Evolutionary conservation across 2,888 invertebrate species (phyloP), one percentile per base, ranked within the genome.

Genomic region (Octodonta nipae): DNA sequence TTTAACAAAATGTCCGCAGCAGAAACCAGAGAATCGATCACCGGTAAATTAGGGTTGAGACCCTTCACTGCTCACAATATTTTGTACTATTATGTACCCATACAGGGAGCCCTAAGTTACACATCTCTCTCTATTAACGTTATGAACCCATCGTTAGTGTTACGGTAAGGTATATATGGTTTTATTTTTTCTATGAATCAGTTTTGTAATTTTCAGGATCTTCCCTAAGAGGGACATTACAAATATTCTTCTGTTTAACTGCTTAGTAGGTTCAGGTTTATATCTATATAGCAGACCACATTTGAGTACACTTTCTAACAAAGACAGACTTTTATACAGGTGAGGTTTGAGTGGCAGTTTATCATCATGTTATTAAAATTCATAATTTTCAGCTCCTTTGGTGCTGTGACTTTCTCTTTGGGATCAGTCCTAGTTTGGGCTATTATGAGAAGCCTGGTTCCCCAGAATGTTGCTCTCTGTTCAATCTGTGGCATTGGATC

Each of bases 361-460:
- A 6, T 2, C 7, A 22, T 22, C 22, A n/a, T 20, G 3, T 13
- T 6, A 11, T n/a, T 15, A 15, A 29, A 10, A 10, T 3, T 10
- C n/a, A 3, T 10, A 22, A 36, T 41, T 61, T 59, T 35, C 49
- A 71, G 72, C 59, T 58, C 61, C 25, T 66, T 80, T 36, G 83
- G 84, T 31, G 78, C 86, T 26, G 68, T 83, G 6, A 68, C 91
- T 13, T 83, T 91, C 68, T 86, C 86, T 42, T 75, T 92, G 54
- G 91, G 92, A 8, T 88, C 89, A 0, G 81, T 91, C 28, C 70
- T 92, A 35, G 64, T 82, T 40, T 89, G 89, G 84, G 91, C 91
- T 5, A 77, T 91, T 20, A 63, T 85, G 24, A 75, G 87, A 53
- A 81, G 81, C 44, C 66, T 83, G 20, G 65, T 89, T 27, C 84